Evolutionary conservation across 2,888 invertebrate species (phyloP), one percentile per base, ranked within the genome.

Genomic region (Andrena fulva): DNA sequence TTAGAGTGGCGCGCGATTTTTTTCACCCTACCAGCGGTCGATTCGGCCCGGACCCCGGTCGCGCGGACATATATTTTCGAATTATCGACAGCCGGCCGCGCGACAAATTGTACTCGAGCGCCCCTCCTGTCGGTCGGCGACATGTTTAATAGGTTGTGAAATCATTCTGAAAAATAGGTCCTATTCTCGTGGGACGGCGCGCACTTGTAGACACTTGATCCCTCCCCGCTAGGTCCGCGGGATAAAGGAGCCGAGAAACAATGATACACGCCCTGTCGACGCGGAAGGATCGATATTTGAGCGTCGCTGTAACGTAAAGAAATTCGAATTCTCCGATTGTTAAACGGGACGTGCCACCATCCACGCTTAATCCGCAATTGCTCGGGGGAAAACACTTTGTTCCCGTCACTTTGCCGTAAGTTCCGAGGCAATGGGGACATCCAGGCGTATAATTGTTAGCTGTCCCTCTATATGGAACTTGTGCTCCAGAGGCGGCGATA

Each of bases 41-140:
- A 81, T 86, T 85, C 77, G 67, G 59, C 59, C 60, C 71, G 56
- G 68, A 79, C 66, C 68, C 68, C 84, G 72, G 50, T 82, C 86
- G 63, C 63, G 71, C 75, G 85, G 81, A 89, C 77, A 85, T 90
- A 89, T 88, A 89, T 91, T 90, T 89, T 84, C 85, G 87, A 91
- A 90, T 91, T 90, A 89, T 90, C 91, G 90, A 89, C 90, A 89
- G 87, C 74, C 76, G 73, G 66, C 81, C 87, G 76, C 87, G 84
- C 87, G 89, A 90, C 90, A 89, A 91, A 90, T 90, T 85, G 89
- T 77, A 50, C 82, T 81, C 80, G 84, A 84, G 82, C 85, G 75
- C 68, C 80, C 80, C 80, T 71, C 66, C 86, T 71, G 82, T 77
- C 69, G 85, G 81, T 89, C 86, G 86, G 29, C 86, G 89, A 89